Base-by-base conservation (phyloP, 2,797 vertebrate genomes). In the Pseudomugil gertrudae region DNA sequence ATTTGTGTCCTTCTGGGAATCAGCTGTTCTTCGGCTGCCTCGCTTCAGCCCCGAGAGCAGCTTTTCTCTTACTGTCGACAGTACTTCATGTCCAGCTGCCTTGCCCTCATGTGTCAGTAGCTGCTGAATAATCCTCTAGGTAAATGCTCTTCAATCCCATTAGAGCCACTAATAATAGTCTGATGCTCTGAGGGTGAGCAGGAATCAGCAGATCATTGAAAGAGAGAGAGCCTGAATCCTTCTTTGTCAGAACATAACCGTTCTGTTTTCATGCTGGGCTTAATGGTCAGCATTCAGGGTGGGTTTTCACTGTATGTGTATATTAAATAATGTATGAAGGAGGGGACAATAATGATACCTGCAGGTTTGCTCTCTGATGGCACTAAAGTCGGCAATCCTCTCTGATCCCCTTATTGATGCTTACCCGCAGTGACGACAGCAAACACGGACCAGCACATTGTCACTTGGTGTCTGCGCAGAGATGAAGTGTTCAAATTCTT, bases 121-220 rank as follows among this genome's bases (percentile, higher is more conserved):
- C 69, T 82, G 76, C 72, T 87, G 32, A 76, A 81, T 92, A 92
- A 92, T 91, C 92, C 87, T 47, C 23, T 3, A 14, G 76, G 79
- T 84, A 89, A 92, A 93, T 91, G 68, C 86, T 56, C 57, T 65
- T 47, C 55, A 76, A 94, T 93, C 93, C 80, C 78, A 85, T 94
- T 91, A 93, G 76, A 43, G 56, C 32, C 23, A 1, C 91, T 92
- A 93, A 94, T 88, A 90, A 92, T 93, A 94, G 92, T 75, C 72
- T 57, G 66, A 70, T 84, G 80, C 73, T 80, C 59, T 52, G 58
- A 76, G 69, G 48, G 63, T 64, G 59, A 83, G 78, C 81, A 83
- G 69, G 69, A 88, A 80, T 91, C 86, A 87, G 60, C 40, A 80
- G 62, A 75, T 78, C 78, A 65, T 66, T 5, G 66, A 56, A 7